Evolutionary conservation across 2,888 invertebrate species (phyloP).

Genomic region (Biston stratarius): DNA sequence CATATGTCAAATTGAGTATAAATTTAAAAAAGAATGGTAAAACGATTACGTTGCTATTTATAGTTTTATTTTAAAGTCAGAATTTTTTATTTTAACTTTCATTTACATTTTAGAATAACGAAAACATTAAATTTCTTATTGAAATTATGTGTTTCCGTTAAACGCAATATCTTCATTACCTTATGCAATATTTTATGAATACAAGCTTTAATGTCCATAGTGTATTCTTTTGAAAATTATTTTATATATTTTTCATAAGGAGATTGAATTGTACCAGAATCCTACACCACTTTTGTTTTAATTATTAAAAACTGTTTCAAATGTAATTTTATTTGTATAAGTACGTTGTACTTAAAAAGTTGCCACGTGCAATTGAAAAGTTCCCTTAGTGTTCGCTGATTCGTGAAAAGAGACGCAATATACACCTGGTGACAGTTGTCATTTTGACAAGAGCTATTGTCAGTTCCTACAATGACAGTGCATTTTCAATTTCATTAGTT

Average conservation of each 20-base stretch:
- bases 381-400: neutral
- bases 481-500: slow-evolving; percentile 28
- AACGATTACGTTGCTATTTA: too few relatives aligned
- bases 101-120: slow-evolving; percentile 12
- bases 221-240: slow-evolving; percentile 34
- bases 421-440: slow-evolving; percentile 25
- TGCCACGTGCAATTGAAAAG: slow-evolving; percentile 4
- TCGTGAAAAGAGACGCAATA: slow-evolving; percentile 14
- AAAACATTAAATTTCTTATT: slow-evolving; percentile 18
- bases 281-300: slow-evolving; percentile 11
- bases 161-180: slow-evolving; percentile 37
- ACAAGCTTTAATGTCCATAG: slow-evolving; percentile 23
- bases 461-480: slow-evolving; percentile 41
- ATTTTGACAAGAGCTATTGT: slow-evolving; percentile 40
- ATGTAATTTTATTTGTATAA: slow-evolving; percentile 1
- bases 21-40: too few relatives aligned
- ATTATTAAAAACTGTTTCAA: neutral
- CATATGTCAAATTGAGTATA: too few relatives aligned
- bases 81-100: slow-evolving; percentile 5
- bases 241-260: slow-evolving; percentile 31
- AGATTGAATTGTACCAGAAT: neutral
- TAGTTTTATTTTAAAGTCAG: neutral
- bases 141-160: slow-evolving; percentile 26
- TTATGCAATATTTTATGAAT: slow-evolving; percentile 29
- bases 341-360: slow-evolving; percentile 7